Evolutionary conservation across 1,140 invertebrate genomes (phyloP).

Genomic region (Diachasma alloeum): DNA sequence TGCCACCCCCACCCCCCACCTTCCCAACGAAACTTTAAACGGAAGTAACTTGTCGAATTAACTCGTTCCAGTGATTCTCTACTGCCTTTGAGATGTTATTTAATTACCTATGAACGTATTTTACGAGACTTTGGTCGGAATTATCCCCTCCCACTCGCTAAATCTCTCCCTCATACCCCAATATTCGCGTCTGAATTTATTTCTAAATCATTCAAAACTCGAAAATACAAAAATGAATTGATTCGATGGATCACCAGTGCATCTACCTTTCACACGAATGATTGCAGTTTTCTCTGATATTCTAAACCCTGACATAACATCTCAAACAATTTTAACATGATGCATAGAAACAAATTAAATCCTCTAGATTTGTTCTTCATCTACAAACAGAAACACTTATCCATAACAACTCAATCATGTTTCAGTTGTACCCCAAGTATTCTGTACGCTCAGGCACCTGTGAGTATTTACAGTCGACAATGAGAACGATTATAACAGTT

Average conservation of each 20-base stretch:
- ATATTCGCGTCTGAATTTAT: neutral
- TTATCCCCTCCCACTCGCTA: neutral
- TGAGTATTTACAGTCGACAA: conserved; percentile 60
- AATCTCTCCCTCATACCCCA: neutral
- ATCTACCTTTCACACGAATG: neutral
- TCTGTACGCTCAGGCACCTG: conserved; percentile 59
- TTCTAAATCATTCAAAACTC: neutral
- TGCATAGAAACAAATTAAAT: neutral
- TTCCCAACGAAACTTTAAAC: neutral
- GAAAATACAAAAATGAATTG: neutral
- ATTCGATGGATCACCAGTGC: neutral
- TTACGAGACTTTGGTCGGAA: neutral
- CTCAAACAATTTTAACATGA: neutral
- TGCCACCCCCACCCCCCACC: neutral
- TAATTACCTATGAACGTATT: neutral
- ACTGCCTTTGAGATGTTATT: neutral
- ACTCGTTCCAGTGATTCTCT: neutral
- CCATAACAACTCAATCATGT: neutral
- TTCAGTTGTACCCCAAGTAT: conserved; percentile 43
- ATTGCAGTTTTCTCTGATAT: too few species aligned
- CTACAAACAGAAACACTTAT: neutral
- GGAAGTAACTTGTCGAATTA: conserved; percentile 7
- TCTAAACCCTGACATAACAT: neutral
- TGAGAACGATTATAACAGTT: neutral
- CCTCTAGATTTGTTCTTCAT: neutral